These are phyloP conservation scores for Euphydryas editha DNA, from an alignment of 2,888 invertebrate genomes.

Conservation along the genomic window DNA sequence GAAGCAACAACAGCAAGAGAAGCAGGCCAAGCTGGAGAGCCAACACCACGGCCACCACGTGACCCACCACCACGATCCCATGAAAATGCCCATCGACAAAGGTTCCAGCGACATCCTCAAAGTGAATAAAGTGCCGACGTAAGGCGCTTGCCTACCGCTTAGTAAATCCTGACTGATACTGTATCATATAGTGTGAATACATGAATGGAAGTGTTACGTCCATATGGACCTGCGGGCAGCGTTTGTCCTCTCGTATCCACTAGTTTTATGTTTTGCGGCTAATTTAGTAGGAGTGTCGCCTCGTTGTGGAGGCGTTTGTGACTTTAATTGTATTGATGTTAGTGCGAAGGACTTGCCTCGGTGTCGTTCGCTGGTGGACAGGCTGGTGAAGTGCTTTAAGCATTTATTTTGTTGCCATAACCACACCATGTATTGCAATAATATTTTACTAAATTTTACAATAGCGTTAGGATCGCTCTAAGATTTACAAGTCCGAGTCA, in stretches of 20 bases:
- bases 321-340: constrained; percentile 77
- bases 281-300: constrained; percentile 58
- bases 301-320: constrained; percentile 71
- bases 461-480: constrained; percentile 76
- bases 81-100: constrained; percentile 89
- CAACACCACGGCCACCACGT: constrained; percentile 88
- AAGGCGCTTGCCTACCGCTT: constrained; percentile 76
- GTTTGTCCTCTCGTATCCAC: constrained; percentile 79
- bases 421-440: constrained; percentile 83
- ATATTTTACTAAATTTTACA: constrained; percentile 83
- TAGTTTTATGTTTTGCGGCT: constrained; percentile 81
- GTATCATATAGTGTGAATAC: constrained; percentile 82
- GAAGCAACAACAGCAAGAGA: constrained; percentile 95
- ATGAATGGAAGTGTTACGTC: constrained; percentile 78
- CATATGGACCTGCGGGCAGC: constrained; percentile 70
- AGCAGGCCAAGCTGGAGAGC: constrained; percentile 90
- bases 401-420: constrained; percentile 85
- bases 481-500: constrained; percentile 75
- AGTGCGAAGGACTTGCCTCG: constrained; percentile 79
- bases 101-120: constrained; percentile 89
- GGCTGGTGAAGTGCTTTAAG: constrained; percentile 83
- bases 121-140: constrained; percentile 91
- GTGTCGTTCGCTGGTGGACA: constrained; percentile 76
- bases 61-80: constrained; percentile 89
- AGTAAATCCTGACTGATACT: constrained; percentile 80